Evolutionary conservation across 1,140 invertebrate species (phyloP), one percentile per base, ranked within the genome.

Genomic region (Trinorchestia longiramus): DNA sequence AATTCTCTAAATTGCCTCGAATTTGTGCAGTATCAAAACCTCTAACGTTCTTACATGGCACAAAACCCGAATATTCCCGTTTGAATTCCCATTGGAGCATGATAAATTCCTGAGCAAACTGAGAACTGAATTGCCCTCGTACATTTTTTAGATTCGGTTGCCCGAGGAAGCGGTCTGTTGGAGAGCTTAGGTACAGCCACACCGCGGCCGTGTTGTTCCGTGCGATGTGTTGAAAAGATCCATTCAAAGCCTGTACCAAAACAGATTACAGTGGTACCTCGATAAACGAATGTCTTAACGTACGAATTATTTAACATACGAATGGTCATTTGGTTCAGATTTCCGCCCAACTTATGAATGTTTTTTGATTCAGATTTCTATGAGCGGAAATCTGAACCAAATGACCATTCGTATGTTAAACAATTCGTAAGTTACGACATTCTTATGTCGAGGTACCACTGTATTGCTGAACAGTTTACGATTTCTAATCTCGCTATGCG

Each of bases 71-170:
- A 94, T 94, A 94, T 94, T 94, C 92, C 41, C 43, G 92, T 45
- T 94, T 94, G 92, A 94, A 94, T 94, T 94, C 92, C 92, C 92
- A 44, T 47, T 40, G 92, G 92, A 94, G 43, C 92, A 94, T 94
- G 92, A 94, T 94, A 94, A 94, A 94, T 94, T 94, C 44, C 44
- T 45, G 92, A 47, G 44, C 92, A 94, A 94, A 94, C 92, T 94
- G 92, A 45, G 92, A 43, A 43, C 43, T 42, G 92, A 94, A 94
- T 94, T 94, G 44, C 92, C 43, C 43, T 94, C 92, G 92, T 94
- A 94, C 43, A 40, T 94, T 94, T 90, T 94, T 94, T 94, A 47
- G 43, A 47, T 47, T 94, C 1, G 62, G 62, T 15, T 77, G 11
- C 15, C 62, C 36, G 62, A 36, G 28, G 62, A 36, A 77, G 62